Evolutionary conservation across 2,113 vertebrate genomes (phyloP), one percentile per base, ranked within the genome.

Genomic region (Colius striatus): DNA sequence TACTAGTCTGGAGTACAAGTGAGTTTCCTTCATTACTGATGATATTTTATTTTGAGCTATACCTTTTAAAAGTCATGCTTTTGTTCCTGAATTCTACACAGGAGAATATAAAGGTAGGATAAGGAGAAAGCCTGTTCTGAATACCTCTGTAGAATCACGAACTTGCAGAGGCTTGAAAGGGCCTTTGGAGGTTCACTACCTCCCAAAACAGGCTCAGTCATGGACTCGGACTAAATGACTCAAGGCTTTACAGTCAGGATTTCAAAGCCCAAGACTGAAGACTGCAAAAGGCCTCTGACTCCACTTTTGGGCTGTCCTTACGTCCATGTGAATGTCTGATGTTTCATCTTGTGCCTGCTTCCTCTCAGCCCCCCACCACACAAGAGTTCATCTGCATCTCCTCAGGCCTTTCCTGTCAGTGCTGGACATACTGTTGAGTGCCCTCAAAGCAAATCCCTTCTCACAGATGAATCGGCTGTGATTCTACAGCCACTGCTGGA

Each of bases 1-100:
- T 93, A 90, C 97, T 21, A 95, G 94, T 92, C 97, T 99, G 95
- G 99, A 99, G 77, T 98, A 99, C 97, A 99, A 98, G 99, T 99
- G 95, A 94, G 98, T 98, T 68, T 94, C 25, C 47, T 86, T 63
- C 57, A 8, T 77, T 81, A 34, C 7, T 80, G 11, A 13, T 68
- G 36, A 20, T 45, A 67, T 76, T 63, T 45, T 72, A 71, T 57
- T 87, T 92, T 70, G 55, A 85, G 23, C 29, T 62, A 23, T 17
- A 8, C 10, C 14, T 61, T 78, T 48, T 54, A 5, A 50, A 50
- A 55, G 70, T 84, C 45, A 29, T 47, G 7, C 12, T 89, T 55
- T 45, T 57, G 26, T 84, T 81, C 30, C 18, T 66, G 48, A 87
- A 85, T 92, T 73, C 30, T 76, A 11, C 9, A 17, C 10, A 62